Evolutionary conservation across 2,797 vertebrate species (phyloP), one percentile per base, ranked within the genome.

Genomic region (Falco berigora): DNA sequence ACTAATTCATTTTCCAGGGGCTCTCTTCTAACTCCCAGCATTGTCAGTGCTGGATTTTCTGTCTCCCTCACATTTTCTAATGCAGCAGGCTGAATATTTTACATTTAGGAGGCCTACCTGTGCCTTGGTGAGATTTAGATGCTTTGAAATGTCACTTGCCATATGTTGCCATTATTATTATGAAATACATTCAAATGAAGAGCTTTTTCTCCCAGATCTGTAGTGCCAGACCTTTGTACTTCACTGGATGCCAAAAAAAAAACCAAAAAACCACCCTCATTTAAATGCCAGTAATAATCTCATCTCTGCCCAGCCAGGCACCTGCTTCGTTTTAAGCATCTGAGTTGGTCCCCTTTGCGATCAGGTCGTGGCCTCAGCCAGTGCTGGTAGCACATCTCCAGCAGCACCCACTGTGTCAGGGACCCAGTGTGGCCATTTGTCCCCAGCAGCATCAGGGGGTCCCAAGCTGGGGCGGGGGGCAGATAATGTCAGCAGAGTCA

Each of bases 121-220:
- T 59, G 74, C 84, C 76, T 64, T 46, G 75, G 47, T 82, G 85
- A 69, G 80, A 61, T 82, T 66, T 30, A 84, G 76, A 56, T 56
- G 69, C 73, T 68, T 67, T 32, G 68, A 92, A 91, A 94, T 93
- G 83, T 78, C 95, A 92, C 69, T 52, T 84, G 88, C 92, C 95
- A 78, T 93, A 68, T 93, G 88, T 16, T 76, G 36, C 74, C 55
- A 8, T 61, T 71, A 81, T 89, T 74, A 79, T 81, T 59, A 52
- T 10, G 64, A 87, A 75, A 32, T 34, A 36, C 34, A 20, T 46
- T 78, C 62, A n/a, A 7, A 36, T 7, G 21, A 67, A 66, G 85
- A 89, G 50, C 49, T 82, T 72, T n/a, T 75, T n/a, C 67, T 62
- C 59, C 28, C 12, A 10, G 67, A 10, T 40, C 74, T 19, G 30